Evolutionary conservation across 2,797 vertebrate genomes (phyloP), one percentile per base, ranked within the genome.

Genomic region (Antennarius maculatus): DNA sequence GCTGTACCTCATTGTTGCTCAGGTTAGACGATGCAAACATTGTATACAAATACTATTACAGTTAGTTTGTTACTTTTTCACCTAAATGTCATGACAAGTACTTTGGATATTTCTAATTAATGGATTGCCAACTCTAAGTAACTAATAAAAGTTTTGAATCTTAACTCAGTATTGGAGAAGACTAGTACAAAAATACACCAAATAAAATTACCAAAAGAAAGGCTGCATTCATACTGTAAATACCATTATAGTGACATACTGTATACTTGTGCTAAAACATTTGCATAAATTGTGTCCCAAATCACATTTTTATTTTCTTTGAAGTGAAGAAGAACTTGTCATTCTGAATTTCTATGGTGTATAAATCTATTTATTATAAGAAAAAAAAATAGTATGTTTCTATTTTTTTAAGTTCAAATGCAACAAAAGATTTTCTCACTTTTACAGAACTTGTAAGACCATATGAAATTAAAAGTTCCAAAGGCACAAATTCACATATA

Each of bases 1-100:
- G 54, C 71, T 72, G 54, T 77, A 45, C 66, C 51, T 34, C 54
- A 57, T 11, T 80, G 75, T 62, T 53, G 66, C 52, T 23, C 42
- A 71, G 68, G 66, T 37, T n/a, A 60, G 10, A 57, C 43, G 62
- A 66, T 10, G 15, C 31, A 65, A 42, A 57, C 48, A 46, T 8
- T 17, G 42, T 15, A 2, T 13, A 16, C 45, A 17, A 46, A 1
- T 56, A 18, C 9, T 42, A 45, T 49, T 52, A 55, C 1, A 65
- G 7, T 46, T 43, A 3, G 41, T 46, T 37, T 28, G 5, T 51
- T n/a, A 5, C 17, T 55, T 17, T 17, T 42, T 14, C 52, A 43
- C 57, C 46, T 42, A 11, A 10, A 10, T 54, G 18, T 49, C 29
- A 51, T 43, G 59, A 6, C 7, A 47, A 55, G 39, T 11, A 31